Percentiles rank a stretch among this genome's conserved stretches.
phyloP scores from a whole-genome alignment of 2,797 vertebrate species.

The Channa striata region DNA sequence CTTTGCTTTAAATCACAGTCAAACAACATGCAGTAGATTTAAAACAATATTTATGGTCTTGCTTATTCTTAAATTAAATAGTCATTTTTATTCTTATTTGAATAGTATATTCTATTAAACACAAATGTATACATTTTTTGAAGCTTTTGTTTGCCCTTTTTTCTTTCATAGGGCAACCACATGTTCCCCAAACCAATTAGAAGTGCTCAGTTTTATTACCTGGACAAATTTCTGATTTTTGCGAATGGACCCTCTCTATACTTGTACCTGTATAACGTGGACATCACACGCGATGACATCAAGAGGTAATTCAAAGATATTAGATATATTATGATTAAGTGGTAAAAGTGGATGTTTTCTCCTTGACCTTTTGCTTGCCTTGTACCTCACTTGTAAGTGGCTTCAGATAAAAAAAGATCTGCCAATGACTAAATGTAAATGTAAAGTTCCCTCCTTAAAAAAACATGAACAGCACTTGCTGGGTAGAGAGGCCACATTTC shows the following conservation, averaged over 20 bases:
- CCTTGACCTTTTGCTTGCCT: too few species aligned
- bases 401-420: too few species aligned
- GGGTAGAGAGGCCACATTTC: neutral
- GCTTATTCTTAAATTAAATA: too few species aligned
- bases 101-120: neutral
- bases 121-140: too few species aligned
- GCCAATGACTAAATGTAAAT: too few species aligned
- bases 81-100: too few species aligned
- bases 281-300: conserved; percentile 82
- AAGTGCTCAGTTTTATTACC: conserved; percentile 91
- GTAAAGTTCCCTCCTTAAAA: neutral
- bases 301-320: conserved; percentile 80
- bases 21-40: neutral
- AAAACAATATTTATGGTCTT: too few species aligned
- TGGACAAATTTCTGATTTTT: conserved; percentile 90
- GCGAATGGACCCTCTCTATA: conserved; percentile 86
- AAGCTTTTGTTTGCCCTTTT: conserved; percentile 3
- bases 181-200: conserved; percentile 80
- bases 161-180: conserved; percentile 79
- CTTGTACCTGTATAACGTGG: conserved; percentile 84
- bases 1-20: neutral
- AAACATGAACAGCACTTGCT: neutral
- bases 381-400: too few species aligned
- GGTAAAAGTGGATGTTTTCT: too few species aligned
- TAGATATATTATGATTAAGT: neutral